phyloP scores from a whole-genome alignment of 2,888 invertebrate species.

The Scaptomyza tumidula region DNA sequence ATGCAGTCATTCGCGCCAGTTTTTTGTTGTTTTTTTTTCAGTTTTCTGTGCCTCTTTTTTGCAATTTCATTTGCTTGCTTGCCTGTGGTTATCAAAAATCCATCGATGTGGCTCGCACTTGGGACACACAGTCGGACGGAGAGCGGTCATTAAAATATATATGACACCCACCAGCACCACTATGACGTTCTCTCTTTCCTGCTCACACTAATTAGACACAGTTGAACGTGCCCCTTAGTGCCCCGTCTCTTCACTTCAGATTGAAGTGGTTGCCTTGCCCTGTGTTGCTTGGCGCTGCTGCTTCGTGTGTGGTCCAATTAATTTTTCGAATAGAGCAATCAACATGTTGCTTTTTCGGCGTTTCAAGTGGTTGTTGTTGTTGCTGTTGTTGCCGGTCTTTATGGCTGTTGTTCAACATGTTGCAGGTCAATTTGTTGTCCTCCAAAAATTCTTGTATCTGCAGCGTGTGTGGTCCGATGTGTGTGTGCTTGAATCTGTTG shows the following conservation, averaged over 20 bases:
- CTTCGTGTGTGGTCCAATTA: constrained; percentile 77
- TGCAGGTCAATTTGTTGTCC: constrained; percentile 77
- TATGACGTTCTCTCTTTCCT: constrained; percentile 25
- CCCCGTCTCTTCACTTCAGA: constrained; percentile 31
- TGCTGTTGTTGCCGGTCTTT: constrained; percentile 53
- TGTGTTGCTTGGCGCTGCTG: constrained; percentile 4
- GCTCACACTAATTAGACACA: constrained; percentile 28
- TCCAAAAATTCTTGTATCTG: constrained; percentile 11
- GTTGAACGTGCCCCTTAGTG: constrained; percentile 22
- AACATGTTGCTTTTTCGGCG: constrained; percentile 69
- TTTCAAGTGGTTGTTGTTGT: constrained; percentile 44
- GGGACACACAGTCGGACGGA: constrained; percentile 16
- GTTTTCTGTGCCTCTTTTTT: constrained; percentile 26
- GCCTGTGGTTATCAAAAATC: constrained; percentile 58
- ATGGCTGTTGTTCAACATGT: constrained; percentile 70
- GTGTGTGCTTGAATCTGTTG: not conserved
- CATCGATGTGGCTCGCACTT: constrained; percentile 55
- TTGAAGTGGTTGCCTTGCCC: constrained; percentile 35
- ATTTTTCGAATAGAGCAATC: constrained; percentile 79
- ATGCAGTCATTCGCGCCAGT: constrained; percentile 76
- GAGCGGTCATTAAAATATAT: constrained; percentile 73
- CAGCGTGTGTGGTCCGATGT: constrained; percentile 53
- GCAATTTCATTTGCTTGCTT: constrained; percentile 64
- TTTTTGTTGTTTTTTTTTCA: constrained; percentile 33
- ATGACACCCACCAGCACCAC: constrained; percentile 73